These are phyloP conservation scores for Tetragnatha versicolor DNA, from an alignment of 1,140 invertebrate species.

Conservation along the genomic window DNA sequence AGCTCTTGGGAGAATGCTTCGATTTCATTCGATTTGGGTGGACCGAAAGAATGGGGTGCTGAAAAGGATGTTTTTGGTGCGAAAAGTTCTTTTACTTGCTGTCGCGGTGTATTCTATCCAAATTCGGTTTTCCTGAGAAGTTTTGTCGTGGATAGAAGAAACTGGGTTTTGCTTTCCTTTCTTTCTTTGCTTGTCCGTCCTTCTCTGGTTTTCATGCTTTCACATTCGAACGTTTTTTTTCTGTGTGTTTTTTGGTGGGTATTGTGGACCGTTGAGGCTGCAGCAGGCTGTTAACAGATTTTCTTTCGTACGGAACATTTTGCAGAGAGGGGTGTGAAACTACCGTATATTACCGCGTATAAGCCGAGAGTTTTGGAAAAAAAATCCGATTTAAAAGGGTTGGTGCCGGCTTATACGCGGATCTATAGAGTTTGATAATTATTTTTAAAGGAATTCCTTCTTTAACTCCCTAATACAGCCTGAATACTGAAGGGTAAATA, in stretches of 20 bases:
- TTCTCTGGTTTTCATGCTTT: constrained; percentile 16
- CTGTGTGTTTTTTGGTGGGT: neutral
- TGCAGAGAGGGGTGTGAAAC: too few species aligned
- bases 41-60: constrained; percentile 48
- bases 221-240: neutral
- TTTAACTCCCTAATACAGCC: too few species aligned
- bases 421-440: too few species aligned
- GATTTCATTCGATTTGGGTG: constrained; percentile 49
- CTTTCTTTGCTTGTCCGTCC: neutral
- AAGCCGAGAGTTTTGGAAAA: too few species aligned
- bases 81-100: neutral
- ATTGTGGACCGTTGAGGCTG: too few species aligned
- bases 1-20: constrained; percentile 24
- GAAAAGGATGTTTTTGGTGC: constrained; percentile 33
- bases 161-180: neutral
- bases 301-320: too few species aligned
- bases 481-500: too few species aligned
- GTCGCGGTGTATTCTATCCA: constrained; percentile 38
- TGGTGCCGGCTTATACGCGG: too few species aligned
- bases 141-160: constrained; percentile 25
- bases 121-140: constrained; percentile 45
- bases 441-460: too few species aligned
- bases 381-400: too few species aligned
- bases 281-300: too few species aligned
- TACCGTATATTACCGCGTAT: too few species aligned